Conservation (phyloP, 2,888 invertebrate genomes). For the Amphipyra berbera region DNA sequence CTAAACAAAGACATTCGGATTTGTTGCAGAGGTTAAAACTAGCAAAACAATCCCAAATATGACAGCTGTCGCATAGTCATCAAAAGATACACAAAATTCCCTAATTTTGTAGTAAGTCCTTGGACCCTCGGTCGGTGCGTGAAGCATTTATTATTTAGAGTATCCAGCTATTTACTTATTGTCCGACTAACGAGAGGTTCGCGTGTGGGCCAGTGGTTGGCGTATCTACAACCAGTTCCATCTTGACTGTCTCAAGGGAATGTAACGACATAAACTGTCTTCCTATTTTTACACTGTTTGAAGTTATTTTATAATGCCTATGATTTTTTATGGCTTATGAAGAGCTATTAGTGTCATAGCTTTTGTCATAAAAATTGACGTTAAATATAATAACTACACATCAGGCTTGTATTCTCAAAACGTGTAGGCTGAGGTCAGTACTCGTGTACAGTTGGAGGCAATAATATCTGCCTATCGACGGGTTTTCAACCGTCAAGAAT, state of each 20-base stretch:
- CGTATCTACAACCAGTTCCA: constrained; percentile 45
- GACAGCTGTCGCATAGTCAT: background rate
- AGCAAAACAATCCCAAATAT: background rate
- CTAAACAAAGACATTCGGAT: too few species aligned
- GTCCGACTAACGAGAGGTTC: constrained; percentile 71
- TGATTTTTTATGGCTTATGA: too few species aligned
- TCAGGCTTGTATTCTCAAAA: too few species aligned
- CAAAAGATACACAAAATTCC: constrained; percentile 6
- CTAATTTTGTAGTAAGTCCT: constrained; percentile 11
- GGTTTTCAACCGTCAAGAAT: too few species aligned
- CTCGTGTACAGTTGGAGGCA: too few species aligned
- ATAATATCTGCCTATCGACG: too few species aligned
- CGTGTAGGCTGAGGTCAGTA: too few species aligned
- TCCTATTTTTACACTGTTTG: constrained; percentile 1
- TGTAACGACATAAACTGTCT: constrained; percentile 6
- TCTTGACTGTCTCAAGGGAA: constrained; percentile 59
- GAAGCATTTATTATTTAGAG: constrained; percentile 66
- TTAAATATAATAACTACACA: too few species aligned
- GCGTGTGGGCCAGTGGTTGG: constrained; percentile 67
- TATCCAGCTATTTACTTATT: constrained; percentile 60
- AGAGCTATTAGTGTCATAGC: too few species aligned
- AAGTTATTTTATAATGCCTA: background rate
- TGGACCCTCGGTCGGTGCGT: constrained; percentile 33
- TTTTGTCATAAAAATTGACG: too few species aligned
- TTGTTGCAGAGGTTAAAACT: too few species aligned